Conservation (phyloP, 30 jellyfish, hydroid and myxozoan species). For the Nemopilema nomurai region DNA sequence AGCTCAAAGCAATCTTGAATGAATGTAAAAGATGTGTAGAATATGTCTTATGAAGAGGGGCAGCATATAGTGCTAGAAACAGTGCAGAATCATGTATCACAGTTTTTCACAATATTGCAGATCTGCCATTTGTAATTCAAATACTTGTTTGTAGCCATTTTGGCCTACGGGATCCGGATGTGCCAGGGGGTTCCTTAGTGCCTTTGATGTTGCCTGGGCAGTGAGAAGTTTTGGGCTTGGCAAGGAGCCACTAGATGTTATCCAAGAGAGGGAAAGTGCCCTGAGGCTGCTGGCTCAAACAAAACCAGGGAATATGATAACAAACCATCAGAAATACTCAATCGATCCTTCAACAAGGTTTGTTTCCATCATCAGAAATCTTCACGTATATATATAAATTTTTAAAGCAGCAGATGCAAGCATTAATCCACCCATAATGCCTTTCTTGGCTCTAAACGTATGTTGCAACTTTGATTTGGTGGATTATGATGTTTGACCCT, state of each 20-base stretch:
- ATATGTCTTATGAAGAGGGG: no score
- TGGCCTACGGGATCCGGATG: constrained; percentile 99
- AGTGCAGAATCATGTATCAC: no score
- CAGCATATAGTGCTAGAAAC: no score
- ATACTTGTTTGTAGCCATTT: constrained; percentile 85
- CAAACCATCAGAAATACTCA: constrained; percentile 70
- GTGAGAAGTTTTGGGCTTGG: constrained; percentile 83
- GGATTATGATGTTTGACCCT: no score
- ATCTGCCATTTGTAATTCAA: no score
- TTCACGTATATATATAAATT: not conserved
- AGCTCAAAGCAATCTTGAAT: no score
- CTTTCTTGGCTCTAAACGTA: no score
- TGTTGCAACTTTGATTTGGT: no score
- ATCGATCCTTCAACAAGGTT: constrained; percentile 90
- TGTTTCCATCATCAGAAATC: not conserved
- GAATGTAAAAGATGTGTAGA: no score
- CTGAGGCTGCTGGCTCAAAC: constrained; percentile 82
- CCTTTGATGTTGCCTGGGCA: constrained; percentile 96
- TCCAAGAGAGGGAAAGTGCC: constrained; percentile 91
- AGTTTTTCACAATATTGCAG: no score
- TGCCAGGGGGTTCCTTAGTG: constrained; percentile 96
- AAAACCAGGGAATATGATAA: constrained; percentile 70
- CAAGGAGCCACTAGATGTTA: constrained; percentile 77
- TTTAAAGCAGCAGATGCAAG: not conserved
- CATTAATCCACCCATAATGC: no score